Evolutionary conservation across 1,140 invertebrate species (phyloP), one percentile per base, ranked within the genome.

Genomic region (Ruditapes philippinarum): DNA sequence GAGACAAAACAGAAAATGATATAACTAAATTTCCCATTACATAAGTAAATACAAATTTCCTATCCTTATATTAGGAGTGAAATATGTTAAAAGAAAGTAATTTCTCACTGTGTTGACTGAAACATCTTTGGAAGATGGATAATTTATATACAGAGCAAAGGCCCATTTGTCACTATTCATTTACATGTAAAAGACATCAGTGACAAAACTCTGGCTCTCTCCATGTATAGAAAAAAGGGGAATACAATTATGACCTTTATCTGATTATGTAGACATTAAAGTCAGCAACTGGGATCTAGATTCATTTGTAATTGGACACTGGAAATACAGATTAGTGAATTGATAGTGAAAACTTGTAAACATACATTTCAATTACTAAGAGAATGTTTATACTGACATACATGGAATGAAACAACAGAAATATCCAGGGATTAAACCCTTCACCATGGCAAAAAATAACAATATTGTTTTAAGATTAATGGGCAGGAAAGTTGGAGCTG

Each of bases 341-440:
- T 70, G 65, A 38, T 25, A 9, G 33, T 70, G 65, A 70, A 38
- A 70, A 70, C 36, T 40, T 70, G 65, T 70, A 70, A 70, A 70
- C 65, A 70, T 70, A 9, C 33, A 70, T 17, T 70, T 70, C 65
- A 70, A 70, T 70, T 70, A 65, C 22, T 17, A n/a, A 70, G 33
- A 22, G 22, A 70, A 36, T 70, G 14, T 38, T 38, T 70, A 14
- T 1, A 38, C 11, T 19, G 5, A 70, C 14, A 70, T 38, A 40
- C 22, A 70, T 38, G 65, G 14, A 70, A 70, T 70, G 38, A 70
- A 70, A 70, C 36, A 38, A 28, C 14, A 70, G 65, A 65, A 31
- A 65, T 19, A 62, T 62, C 57, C 25, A 62, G 57, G n/a, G n/a
- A 62, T 62, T 45, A 1, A 62, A 14, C 57, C 28, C n/a, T n/a